A percentile compares a stretch with the other conserved stretches of the same genome.
These are phyloP conservation scores for Pongo abelii DNA, from an alignment of 2,113 vertebrate genomes.

Conservation along the genomic window DNA sequence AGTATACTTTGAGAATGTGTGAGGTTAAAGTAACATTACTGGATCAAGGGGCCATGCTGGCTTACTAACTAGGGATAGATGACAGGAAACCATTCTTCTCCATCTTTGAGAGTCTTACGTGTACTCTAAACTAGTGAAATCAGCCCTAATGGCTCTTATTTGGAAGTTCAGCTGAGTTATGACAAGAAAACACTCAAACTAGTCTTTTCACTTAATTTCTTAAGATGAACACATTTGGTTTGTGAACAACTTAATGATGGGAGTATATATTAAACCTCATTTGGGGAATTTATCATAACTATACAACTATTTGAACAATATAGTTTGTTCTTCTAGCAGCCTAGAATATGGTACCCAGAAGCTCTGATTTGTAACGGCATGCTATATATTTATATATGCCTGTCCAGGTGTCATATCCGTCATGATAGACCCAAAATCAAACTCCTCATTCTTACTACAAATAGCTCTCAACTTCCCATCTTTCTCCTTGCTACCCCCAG, in stretches of 20 bases:
- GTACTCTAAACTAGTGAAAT: not conserved
- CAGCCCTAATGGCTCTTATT: not conserved
- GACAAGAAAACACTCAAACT: not conserved
- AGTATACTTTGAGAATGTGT: not conserved
- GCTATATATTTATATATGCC: not conserved
- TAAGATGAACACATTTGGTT: not conserved
- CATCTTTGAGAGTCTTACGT: not conserved
- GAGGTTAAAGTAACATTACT: not conserved
- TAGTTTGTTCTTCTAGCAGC: not conserved
- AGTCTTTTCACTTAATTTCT: conserved; percentile 22
- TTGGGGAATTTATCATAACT: not conserved
- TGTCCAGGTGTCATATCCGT: not conserved
- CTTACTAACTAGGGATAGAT: not conserved
- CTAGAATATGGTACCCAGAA: not conserved
- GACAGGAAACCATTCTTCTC: not conserved
- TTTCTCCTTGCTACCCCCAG: not conserved
- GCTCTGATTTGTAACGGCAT: not conserved
- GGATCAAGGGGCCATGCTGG: not conserved
- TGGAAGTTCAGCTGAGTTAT: conserved; percentile 21
- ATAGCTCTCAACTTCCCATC: not conserved
- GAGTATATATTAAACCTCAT: not conserved
- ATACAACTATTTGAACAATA: not conserved
- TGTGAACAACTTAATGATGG: not conserved
- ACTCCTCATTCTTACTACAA: not conserved
- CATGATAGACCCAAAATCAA: not conserved